Evolutionary conservation across 2,797 vertebrate genomes (phyloP), one percentile per base, ranked within the genome.

Genomic region (Enteromius argenteus): DNA sequence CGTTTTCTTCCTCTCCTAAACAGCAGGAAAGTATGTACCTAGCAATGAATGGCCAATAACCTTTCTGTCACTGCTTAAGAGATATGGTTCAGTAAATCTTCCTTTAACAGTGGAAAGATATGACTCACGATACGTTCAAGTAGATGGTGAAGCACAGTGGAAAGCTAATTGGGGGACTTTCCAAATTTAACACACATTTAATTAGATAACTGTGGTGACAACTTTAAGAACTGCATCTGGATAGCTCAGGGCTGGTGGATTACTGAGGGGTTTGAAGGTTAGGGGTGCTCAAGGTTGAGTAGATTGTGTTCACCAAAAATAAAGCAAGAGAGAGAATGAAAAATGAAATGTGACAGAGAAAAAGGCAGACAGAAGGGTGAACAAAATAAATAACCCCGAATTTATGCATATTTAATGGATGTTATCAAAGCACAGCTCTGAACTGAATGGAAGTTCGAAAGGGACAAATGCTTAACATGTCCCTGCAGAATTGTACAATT

Each of bases 101-200:
- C 1, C n/a, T 37, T 39, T 67, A 67, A 62, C 71, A 74, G 17
- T 46, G 35, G 9, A 72, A 73, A 67, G 6, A 69, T 17, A 58
- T 64, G 62, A 85, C 30, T 83, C 68, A 80, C 58, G 27, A n/a
- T 67, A 66, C 21, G 15, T 83, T 86, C 35, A 74, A 85, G 76
- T 69, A 56, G 74, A 82, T 46, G 58, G 58, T 23, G 14, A 86
- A 27, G 39, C 76, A 75, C 60, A 66, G 69, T 23, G 68, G 69
- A 75, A 72, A 35, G 8, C 72, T 88, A 88, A 81, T 83, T 87
- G 66, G 17, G 9, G 30, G 49, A 72, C 56, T 75, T 83, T 85
- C 56, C 64, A 72, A 77, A 83, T 76, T 80, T 60, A 80, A 83
- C 81, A 30, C n/a, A 76, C 19, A 35, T 66, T 80, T 86, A 88